Evolutionary conservation across 2,113 vertebrate species (phyloP), one percentile per base, ranked within the genome.

Genomic region (Chloropsis hardwickii): DNA sequence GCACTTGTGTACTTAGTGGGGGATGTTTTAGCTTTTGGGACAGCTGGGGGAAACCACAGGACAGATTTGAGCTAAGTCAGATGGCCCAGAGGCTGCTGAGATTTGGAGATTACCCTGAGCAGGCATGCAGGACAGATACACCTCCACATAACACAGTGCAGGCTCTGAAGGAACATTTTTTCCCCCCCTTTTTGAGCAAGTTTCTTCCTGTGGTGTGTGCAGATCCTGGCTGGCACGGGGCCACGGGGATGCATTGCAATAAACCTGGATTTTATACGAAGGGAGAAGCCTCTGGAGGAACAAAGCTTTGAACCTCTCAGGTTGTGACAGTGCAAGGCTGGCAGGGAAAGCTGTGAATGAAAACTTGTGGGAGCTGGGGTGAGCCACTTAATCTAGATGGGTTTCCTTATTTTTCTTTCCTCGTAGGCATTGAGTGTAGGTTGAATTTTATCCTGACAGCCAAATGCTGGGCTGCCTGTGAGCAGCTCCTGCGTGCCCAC

Each of bases 391-490:
- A 97, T 97, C 95, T 96, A 62, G 69, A 94, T 66, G 88, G 23
- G 93, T 97, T 97, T 97, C 87, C 94, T 97, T 88, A 88, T 92
- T 91, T 97, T 94, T 92, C 71, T 98, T 97, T 94, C 86, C 73
- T 95, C 44, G 4, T 93, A 85, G 81, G 82, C 84, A 95, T 39
- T 77, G 77, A 94, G 85, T 84, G 86, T 76, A 91, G 77, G 89
- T 45, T 94, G 87, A 94, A 77, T 97, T 76, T 92, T 91, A 47
- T 50, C 81, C 51, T 17, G 91, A 76, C 64, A 81, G 95, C 90
- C 80, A 90, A 91, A 56, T 10, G 90, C 86, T 37, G 86, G 67
- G 66, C 86, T 85, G 65, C 84, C 85, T 79, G 86, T 50, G 84
- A 65, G 78, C 62, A 66, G 83, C 9, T 1, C 74, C 77, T 95